These are phyloP conservation scores for Heterotis niloticus DNA, from an alignment of 2,113 vertebrate genomes.

Conservation along the genomic window DNA sequence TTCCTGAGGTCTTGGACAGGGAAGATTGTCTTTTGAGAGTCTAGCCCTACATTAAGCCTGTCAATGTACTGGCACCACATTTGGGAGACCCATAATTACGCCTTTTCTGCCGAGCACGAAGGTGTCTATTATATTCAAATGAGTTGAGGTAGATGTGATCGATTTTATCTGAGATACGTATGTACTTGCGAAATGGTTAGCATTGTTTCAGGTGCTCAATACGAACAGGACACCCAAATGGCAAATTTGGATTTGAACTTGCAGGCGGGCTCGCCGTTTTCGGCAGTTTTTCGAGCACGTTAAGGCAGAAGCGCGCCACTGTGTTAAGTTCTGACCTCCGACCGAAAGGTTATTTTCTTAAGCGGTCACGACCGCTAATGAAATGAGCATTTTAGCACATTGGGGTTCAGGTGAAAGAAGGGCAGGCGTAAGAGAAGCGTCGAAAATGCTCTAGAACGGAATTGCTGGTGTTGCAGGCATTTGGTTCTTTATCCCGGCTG, in stretches of 20 bases:
- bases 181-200: constrained; percentile 41
- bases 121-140: constrained; percentile 90
- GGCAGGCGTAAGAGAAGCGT: background rate
- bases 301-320: background rate
- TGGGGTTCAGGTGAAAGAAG: background rate
- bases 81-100: constrained; percentile 86
- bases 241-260: background rate
- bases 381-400: background rate
- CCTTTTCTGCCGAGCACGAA: constrained; percentile 80
- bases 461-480: background rate
- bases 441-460: constrained; percentile 17
- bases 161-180: constrained; percentile 68
- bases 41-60: constrained; percentile 76
- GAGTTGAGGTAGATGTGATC: constrained; percentile 65
- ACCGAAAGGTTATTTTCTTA: background rate
- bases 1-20: constrained; percentile 74
- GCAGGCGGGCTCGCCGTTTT: background rate
- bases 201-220: constrained; percentile 21
- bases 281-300: background rate
- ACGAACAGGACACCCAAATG: background rate
- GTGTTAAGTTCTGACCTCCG: background rate
- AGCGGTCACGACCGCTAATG: background rate
- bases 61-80: constrained; percentile 73
- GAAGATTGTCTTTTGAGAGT: constrained; percentile 69
- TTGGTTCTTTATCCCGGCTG: background rate